Conservation (phyloP, 2,113 vertebrate species). For the Pedetes capensis region DNA sequence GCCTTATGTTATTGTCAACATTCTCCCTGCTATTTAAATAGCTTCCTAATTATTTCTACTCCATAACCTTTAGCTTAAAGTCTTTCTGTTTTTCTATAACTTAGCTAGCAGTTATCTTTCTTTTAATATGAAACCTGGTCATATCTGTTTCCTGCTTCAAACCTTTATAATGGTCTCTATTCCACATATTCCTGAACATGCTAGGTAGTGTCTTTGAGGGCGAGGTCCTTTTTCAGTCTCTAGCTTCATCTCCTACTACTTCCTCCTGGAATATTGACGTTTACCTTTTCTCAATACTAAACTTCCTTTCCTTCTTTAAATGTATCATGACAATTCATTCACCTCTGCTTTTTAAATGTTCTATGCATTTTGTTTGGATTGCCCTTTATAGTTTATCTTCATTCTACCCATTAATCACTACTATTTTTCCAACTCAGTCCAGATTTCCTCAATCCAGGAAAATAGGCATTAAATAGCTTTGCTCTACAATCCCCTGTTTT, state of each 20-base stretch:
- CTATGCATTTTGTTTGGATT: neutral
- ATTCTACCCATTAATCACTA: neutral
- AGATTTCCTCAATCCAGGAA: neutral
- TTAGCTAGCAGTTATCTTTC: neutral
- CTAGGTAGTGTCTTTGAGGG: neutral
- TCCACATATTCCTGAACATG: neutral
- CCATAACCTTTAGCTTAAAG: neutral
- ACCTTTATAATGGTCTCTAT: neutral
- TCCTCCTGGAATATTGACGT: neutral
- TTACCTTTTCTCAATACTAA: neutral
- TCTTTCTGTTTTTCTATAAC: neutral
- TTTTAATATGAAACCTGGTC: neutral
- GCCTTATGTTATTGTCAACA: neutral
- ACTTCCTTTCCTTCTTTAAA: neutral
- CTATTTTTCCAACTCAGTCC: neutral
- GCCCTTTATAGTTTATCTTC: neutral
- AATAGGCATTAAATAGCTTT: neutral
- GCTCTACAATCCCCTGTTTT: neutral
- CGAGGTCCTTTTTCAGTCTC: neutral
- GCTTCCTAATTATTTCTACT: neutral
- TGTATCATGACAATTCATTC: neutral
- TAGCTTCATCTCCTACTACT: neutral
- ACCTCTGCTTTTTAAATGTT: neutral
- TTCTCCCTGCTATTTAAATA: neutral
- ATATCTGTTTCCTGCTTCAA: neutral